Percentiles rank a stretch among this genome's conserved stretches.
Evolutionary conservation across 2,797 vertebrate genomes (phyloP).

Genomic region (Neoniphon sammara): DNA sequence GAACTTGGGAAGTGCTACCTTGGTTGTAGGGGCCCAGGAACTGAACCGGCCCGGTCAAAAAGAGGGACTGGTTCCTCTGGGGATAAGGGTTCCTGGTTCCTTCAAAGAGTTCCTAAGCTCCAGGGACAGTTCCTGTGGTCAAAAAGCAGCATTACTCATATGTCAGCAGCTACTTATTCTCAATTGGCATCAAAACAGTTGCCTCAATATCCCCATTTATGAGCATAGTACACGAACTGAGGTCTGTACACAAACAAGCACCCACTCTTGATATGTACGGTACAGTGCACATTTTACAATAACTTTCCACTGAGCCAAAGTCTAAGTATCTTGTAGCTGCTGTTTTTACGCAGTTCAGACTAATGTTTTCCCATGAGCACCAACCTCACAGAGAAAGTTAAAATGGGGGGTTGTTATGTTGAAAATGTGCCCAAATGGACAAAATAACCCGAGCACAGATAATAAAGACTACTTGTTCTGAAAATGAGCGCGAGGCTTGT

Average conservation of each 20-base stretch:
- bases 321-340: slow-evolving; percentile 8
- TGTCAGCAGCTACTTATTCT: not conserved
- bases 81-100: too few species aligned
- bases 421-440: slow-evolving; percentile 34
- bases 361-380: slow-evolving; percentile 47
- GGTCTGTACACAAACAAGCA: slow-evolving; percentile 26
- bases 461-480: slow-evolving; percentile 47
- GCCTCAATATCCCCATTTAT: slow-evolving; percentile 15
- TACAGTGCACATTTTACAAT: slow-evolving; percentile 44
- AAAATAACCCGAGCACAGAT: slow-evolving; percentile 36
- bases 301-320: slow-evolving; percentile 22
- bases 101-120: too few species aligned
- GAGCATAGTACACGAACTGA: slow-evolving; percentile 11
- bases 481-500: slow-evolving; percentile 31
- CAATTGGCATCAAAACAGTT: slow-evolving; percentile 25
- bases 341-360: slow-evolving; percentile 22
- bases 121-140: too few species aligned
- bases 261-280: slow-evolving; percentile 3
- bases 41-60: too few species aligned
- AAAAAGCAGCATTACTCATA: too few species aligned
- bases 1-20: too few species aligned
- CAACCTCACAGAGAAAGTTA: slow-evolving; percentile 36
- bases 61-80: too few species aligned
- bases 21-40: too few species aligned
- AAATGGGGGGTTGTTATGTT: slow-evolving; percentile 9